Percentiles rank a stretch among this genome's conserved stretches.
Conservation (phyloP, 2,888 invertebrate genomes). For the Synanthedon vespiformis region DNA sequence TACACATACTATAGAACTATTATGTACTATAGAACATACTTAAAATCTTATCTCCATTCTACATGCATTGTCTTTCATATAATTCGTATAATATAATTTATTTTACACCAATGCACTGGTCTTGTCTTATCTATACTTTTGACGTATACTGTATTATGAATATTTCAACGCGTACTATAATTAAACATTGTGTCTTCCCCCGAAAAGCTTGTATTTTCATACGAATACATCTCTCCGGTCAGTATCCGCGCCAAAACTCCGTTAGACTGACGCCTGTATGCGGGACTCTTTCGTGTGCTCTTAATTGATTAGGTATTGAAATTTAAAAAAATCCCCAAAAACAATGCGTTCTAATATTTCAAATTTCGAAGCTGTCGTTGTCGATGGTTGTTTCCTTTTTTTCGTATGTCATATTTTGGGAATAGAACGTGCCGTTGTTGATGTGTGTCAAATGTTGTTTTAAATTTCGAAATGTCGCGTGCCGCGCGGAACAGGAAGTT, state of each 20-base stretch:
- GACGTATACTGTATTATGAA: conserved; percentile 18
- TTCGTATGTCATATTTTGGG: background rate
- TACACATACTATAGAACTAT: too few species aligned
- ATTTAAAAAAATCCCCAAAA: background rate
- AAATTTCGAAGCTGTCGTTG: conserved; percentile 1
- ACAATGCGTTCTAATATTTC: background rate
- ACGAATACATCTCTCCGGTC: conserved; percentile 31
- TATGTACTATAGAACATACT: too few species aligned
- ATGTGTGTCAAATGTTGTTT: conserved; percentile 9
- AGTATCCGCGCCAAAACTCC: conserved; percentile 43
- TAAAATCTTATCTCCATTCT: too few species aligned
- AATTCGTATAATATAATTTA: too few species aligned
- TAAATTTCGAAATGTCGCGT: conserved; percentile 20
- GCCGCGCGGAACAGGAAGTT: conserved; percentile 24
- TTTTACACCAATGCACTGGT: too few species aligned
- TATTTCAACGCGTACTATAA: conserved; percentile 38
- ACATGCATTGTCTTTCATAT: too few species aligned
- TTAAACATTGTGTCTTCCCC: conserved; percentile 45
- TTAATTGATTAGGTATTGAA: conserved; percentile 27
- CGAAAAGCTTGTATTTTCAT: conserved; percentile 46
- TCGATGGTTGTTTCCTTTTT: background rate
- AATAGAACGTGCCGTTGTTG: background rate
- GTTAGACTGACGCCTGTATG: conserved; percentile 36
- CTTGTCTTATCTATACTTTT: background rate
- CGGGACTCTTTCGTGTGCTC: conserved; percentile 51